Base-by-base conservation (phyloP, 2,113 vertebrate species). In the Microcebus ravelobensis region DNA sequence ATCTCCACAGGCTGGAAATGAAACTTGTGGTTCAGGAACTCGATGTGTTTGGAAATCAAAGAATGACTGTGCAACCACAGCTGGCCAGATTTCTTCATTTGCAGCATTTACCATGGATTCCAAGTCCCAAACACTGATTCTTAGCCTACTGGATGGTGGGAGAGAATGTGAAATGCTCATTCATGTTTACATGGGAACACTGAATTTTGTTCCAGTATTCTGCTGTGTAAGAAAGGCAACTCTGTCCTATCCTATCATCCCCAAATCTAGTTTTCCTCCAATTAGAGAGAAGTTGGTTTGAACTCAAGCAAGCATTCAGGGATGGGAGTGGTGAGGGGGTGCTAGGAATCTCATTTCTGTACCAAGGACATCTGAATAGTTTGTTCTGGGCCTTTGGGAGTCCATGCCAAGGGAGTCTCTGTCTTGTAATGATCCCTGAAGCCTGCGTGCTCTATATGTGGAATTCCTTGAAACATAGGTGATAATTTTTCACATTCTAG, bases 1-100 rank as follows among this genome's bases (percentile, higher is more conserved):
- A 31, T 83, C 15, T 57, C 48, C 61, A 57, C 50, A 85, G 63
- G 55, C 29, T 90, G 65, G 92, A 97, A 92, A 76, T 67, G 87
- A 96, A 97, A 90, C 91, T 57, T 87, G 79, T 29, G 68, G 63
- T 71, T 80, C 31, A 79, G 65, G 65, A 6, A 36, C 65, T 59
- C 13, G 5, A 2, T 73, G n/a, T 79, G 70, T 73, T 87, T 95
- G 70, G 83, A 55, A 94, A 90, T 73, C 21, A 59, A 50, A 86
- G 57, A 61, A 48, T 34, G 21, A 17, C 50, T 76, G 39, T 83
- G 59, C 31, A 61, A n/a, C 36, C 39, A 25, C 39, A 57, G 18
- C 3, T 27, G 29, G 57, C 14, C 29, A 73, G 34, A 48, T 84
- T 79, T 92, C 65, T 45, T 93, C 36, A 65, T 31, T 70, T 36